Conservation (phyloP, 2,888 invertebrate species). For the Corythucha ciliata region DNA sequence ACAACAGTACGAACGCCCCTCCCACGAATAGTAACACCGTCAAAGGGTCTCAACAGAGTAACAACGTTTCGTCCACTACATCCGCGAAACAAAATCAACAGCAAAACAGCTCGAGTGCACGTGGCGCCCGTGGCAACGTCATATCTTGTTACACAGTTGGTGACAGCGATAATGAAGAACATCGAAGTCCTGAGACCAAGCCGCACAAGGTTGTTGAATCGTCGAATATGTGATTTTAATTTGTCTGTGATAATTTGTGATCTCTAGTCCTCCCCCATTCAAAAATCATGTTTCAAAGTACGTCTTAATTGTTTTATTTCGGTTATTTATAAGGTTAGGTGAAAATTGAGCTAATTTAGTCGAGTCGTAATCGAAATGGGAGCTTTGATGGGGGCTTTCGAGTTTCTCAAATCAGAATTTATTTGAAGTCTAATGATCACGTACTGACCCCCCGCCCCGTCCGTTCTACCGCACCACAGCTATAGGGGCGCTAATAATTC, state of each 20-base stretch:
- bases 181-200: constrained; percentile 37
- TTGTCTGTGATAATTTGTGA: too few species aligned
- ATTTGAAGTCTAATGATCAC: too few species aligned
- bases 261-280: too few species aligned
- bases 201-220: constrained; percentile 12
- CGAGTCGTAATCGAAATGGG: too few species aligned
- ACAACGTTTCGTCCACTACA: constrained; percentile 18
- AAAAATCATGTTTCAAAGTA: neutral
- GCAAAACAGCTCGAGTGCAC: constrained; percentile 5
- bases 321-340: neutral
- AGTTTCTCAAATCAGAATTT: too few species aligned
- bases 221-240: too few species aligned
- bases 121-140: constrained; percentile 52
- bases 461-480: too few species aligned
- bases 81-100: constrained; percentile 1
- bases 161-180: constrained; percentile 63
- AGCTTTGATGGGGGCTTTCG: too few species aligned
- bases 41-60: constrained; percentile 19
- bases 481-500: too few species aligned
- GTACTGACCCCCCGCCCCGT: too few species aligned
- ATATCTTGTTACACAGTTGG: constrained; percentile 70
- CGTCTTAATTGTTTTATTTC: neutral
- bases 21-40: constrained; percentile 32
- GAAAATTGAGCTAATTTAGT: too few species aligned
- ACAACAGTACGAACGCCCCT: constrained; percentile 37